These are phyloP conservation scores for Mustela lutreola DNA, from an alignment of 2,113 vertebrate genomes.

Conservation along the genomic window DNA sequence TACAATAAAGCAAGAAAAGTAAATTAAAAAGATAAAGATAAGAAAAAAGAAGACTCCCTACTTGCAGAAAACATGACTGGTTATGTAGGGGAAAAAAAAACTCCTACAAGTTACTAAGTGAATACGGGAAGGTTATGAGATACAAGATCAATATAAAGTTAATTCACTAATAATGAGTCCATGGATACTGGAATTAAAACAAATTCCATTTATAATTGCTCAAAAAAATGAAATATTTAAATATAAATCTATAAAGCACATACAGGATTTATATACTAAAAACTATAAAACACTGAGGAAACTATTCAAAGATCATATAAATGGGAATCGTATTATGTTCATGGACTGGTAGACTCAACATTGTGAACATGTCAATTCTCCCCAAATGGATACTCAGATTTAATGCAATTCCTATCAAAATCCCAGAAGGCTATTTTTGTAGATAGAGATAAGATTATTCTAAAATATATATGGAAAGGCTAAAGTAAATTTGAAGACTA, in stretches of 20 bases:
- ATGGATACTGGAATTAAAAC: background rate
- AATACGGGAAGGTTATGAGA: background rate
- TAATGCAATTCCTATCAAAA: slow-evolving; percentile 1
- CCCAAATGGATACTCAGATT: slow-evolving; percentile 2
- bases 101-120: background rate
- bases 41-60: background rate
- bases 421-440: background rate
- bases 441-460: background rate
- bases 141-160: background rate
- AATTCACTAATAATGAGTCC: background rate
- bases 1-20: background rate
- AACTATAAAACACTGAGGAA: background rate
- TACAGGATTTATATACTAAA: background rate
- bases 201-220: background rate
- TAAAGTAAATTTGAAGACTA: background rate
- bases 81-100: background rate
- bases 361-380: background rate
- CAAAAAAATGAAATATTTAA: background rate
- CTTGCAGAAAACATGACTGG: background rate
- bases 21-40: background rate
- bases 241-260: background rate
- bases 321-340: background rate
- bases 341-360: background rate
- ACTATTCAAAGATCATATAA: slow-evolving; percentile 33
- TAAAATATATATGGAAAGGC: background rate